Evolutionary conservation across 1,140 invertebrate genomes (phyloP).

Genomic region (Drosophila paulistorum): DNA sequence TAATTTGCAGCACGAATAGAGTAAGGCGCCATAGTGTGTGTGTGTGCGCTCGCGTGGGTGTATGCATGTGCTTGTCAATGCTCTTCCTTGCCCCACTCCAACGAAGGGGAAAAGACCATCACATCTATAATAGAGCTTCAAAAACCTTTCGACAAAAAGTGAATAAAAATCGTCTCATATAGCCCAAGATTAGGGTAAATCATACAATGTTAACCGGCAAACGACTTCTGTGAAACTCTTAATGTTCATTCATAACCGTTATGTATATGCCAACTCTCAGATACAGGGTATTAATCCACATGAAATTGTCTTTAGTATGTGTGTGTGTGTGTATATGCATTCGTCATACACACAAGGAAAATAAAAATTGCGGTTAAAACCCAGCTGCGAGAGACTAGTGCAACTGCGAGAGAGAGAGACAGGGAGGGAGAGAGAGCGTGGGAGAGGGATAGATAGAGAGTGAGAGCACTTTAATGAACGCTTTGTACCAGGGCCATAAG

Average conservation of each 20-base stretch:
- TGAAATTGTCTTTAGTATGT: conserved; percentile 7
- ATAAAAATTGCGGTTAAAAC: conserved; percentile 67
- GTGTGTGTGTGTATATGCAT: conserved; percentile 41
- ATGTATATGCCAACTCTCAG: background rate
- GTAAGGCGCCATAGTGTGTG: conserved; percentile 47
- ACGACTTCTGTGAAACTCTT: too few species aligned
- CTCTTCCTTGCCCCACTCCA: conserved; percentile 50
- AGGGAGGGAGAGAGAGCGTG: conserved; percentile 8
- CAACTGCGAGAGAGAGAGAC: conserved; percentile 6
- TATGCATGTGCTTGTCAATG: conserved; percentile 14
- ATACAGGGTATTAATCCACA: background rate
- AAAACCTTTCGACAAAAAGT: background rate
- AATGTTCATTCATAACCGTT: too few species aligned
- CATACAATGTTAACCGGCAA: too few species aligned
- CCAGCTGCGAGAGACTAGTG: conserved; percentile 38
- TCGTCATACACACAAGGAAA: conserved; percentile 64
- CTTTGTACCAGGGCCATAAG: conserved; percentile 62
- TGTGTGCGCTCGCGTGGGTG: conserved; percentile 33
- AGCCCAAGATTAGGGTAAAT: too few species aligned
- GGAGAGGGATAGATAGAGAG: conserved; percentile 14
- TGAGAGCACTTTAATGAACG: conserved; percentile 48
- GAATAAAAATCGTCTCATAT: too few species aligned
- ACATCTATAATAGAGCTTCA: background rate
- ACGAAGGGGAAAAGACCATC: background rate
- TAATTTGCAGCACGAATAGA: conserved; percentile 70